Percentiles rank a stretch among this genome's conserved stretches.
phyloP scores from a whole-genome alignment of 2,113 vertebrate genomes.

The Bubo bubo region DNA sequence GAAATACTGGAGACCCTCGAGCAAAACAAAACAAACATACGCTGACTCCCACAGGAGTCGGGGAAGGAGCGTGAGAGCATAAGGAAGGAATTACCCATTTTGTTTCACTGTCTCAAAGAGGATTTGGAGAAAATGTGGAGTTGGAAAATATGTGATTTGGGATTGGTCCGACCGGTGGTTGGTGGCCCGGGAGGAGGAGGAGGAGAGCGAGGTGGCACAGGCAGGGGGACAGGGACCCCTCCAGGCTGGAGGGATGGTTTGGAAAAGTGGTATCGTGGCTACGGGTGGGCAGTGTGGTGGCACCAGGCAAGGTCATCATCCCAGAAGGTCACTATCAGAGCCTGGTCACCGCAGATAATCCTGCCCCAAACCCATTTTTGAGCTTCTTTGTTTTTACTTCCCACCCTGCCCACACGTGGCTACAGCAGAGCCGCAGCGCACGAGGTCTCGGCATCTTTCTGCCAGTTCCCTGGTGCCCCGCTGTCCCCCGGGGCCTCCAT shows the following conservation, averaged over 20 bases:
- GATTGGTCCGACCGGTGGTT: not conserved
- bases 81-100: not conserved
- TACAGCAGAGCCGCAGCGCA: not conserved
- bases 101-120: not conserved
- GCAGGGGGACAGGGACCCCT: fast-evolving
- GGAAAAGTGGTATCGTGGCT: not conserved
- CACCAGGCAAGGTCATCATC: not conserved
- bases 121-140: not conserved
- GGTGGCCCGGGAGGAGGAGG: not conserved
- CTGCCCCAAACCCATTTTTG: not conserved
- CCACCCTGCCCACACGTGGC: fast-evolving
- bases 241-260: not conserved
- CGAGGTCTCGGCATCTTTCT: not conserved
- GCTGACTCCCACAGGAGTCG: fast-evolving
- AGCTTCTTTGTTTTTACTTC: not conserved
- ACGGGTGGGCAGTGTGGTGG: not conserved
- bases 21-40: not conserved
- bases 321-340: not conserved
- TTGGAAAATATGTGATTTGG: not conserved
- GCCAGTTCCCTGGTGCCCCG: not conserved
- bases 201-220: not conserved
- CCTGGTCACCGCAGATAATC: not conserved
- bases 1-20: not conserved
- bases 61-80: not conserved
- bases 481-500: not conserved